Evolutionary conservation across 2,797 vertebrate species (phyloP), one percentile per base, ranked within the genome.

Genomic region (Schizothorax lantsangensis): DNA sequence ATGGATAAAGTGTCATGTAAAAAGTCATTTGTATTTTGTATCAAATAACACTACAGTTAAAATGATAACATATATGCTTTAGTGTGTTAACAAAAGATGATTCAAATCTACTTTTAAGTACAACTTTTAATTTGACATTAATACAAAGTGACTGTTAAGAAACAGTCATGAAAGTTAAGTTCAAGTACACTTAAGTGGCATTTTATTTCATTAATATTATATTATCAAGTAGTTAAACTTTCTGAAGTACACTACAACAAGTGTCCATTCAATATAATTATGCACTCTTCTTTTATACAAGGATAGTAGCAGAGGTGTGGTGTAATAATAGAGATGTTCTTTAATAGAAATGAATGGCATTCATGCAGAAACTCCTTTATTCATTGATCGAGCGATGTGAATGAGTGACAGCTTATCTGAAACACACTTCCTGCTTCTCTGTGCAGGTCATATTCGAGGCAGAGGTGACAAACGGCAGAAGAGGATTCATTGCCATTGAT

Each of bases 401-500:
- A 79, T 40, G 12, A 40, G 21, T 23, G 52, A 11, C 30, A 78
- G 23, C 40, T 33, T 5, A 47, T 69, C 45, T 66, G 12, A 59
- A 79, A 17, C 9, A 21, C 30, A 4, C 14, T 0, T 57, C 64
- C 64, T 66, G 8, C 43, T 14, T 86, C 47, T 87, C 26, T 69
- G 10, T 33, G 38, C 36, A 99, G 98, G 98, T 99, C 93, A 98
- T 99, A 94, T 99, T 99, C 93, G 98, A 99, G 95, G 98, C 98
- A 5, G 97, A 98, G 92, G 96, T 98, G 89, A 97, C 97, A 86
- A 96, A 96, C 92, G 96, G 97, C 88, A 98, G 98, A 95, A 95
- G 93, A 71, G 98, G 98, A 91, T 99, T 98, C 94, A 97, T 99
- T 89, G 98, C 97, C 94, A 97, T 99, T 87, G 98, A 99, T 94